Conservation (phyloP, 2,888 invertebrate species). For the Podabrus alpinus region DNA sequence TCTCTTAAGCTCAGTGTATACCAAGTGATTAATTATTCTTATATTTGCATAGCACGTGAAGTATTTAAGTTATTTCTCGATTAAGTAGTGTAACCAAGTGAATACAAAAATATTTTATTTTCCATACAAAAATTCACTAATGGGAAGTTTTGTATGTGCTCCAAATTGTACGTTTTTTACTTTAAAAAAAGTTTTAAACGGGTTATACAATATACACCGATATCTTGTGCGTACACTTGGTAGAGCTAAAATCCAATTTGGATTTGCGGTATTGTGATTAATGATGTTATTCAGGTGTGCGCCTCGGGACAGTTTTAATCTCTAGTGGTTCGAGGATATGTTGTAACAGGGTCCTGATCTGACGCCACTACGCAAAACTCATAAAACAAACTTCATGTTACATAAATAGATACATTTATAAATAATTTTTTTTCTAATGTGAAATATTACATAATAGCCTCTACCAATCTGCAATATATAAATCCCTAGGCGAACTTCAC, state of each 20-base stretch:
- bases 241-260: constrained; percentile 44
- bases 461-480: neutral
- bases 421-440: neutral
- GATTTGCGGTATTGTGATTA: constrained; percentile 49
- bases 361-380: constrained; percentile 7
- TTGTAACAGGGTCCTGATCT: constrained; percentile 33
- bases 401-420: neutral
- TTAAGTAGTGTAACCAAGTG: neutral
- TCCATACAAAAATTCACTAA: neutral
- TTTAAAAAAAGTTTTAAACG: neutral
- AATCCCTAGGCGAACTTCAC: neutral
- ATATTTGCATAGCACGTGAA: neutral
- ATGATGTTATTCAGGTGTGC: constrained; percentile 48
- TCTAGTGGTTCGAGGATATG: constrained; percentile 37
- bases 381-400: constrained; percentile 4
- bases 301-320: constrained; percentile 41
- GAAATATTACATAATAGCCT: neutral
- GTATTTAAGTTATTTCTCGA: neutral
- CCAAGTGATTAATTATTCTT: neutral
- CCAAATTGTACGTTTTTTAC: neutral
- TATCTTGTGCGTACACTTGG: constrained; percentile 9
- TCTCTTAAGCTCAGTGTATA: neutral
- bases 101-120: neutral
- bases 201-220: constrained; percentile 6
- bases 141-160: neutral